Evolutionary conservation across 2,797 vertebrate genomes (phyloP).

Genomic region (Gambusia yucatana): DNA sequence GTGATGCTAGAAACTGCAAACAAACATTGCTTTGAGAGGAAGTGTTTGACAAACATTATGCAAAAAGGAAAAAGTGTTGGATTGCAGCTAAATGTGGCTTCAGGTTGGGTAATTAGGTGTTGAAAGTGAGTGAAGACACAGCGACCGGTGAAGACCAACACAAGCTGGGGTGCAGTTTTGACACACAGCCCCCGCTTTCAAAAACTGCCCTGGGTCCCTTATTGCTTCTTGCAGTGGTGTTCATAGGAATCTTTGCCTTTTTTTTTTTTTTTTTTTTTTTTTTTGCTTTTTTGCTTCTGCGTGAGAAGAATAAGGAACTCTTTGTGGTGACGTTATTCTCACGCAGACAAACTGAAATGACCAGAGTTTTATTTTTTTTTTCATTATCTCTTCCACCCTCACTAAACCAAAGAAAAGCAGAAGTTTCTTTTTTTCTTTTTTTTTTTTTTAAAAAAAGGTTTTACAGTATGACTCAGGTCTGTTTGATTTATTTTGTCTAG

Average conservation of each 20-base stretch:
- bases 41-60: constrained; percentile 43
- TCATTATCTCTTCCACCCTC: constrained; percentile 31
- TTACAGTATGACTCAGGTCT: constrained; percentile 59
- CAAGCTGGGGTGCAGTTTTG: constrained; percentile 16
- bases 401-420: constrained; percentile 56
- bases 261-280: background rate
- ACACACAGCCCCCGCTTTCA: constrained; percentile 28
- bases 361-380: constrained; percentile 36
- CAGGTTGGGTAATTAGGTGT: constrained; percentile 54
- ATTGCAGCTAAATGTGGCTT: constrained; percentile 40
- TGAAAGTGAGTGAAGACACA: constrained; percentile 65
- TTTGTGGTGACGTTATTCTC: constrained; percentile 70
- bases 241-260: constrained; percentile 49
- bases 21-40: constrained; percentile 17
- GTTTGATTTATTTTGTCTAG: constrained; percentile 37
- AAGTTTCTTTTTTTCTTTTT: constrained; percentile 58
- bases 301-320: constrained; percentile 80
- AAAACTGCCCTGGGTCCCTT: constrained; percentile 19
- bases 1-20: background rate
- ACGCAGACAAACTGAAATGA: constrained; percentile 70
- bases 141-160: constrained; percentile 30
- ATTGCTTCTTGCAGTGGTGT: constrained; percentile 32
- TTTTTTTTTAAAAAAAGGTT: constrained; percentile 5
- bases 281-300: constrained; percentile 55
- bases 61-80: constrained; percentile 59